A percentile compares a stretch with the other conserved stretches of the same genome.
phyloP scores from a whole-genome alignment of 2,797 vertebrate genomes.

The Delichon dasypus region DNA sequence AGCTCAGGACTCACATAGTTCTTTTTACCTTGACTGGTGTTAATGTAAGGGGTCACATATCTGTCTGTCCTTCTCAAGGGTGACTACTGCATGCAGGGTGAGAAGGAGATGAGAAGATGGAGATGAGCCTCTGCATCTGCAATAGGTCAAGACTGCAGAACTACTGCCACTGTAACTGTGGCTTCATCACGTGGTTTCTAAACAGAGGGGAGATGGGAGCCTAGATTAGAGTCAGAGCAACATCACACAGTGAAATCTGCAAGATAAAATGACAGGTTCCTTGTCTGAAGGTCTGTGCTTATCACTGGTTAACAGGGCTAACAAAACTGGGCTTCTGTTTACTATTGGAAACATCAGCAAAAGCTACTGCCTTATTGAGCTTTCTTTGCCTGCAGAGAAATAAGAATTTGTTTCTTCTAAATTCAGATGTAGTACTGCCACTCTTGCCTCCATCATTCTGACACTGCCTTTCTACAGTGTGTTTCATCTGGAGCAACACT shows the following conservation, averaged over 20 bases:
- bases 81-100: neutral
- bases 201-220: neutral
- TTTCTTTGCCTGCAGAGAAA: neutral
- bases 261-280: neutral
- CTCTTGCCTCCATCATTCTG: neutral
- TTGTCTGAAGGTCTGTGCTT: neutral
- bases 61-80: neutral
- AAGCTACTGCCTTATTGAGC: neutral
- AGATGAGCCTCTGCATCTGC: rapidly evolving
- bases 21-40: neutral
- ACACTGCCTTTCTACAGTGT: neutral
- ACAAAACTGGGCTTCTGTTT: neutral
- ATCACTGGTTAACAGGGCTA: neutral
- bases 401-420: conserved; percentile 6
- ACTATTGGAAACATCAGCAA: neutral
- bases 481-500: neutral
- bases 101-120: neutral
- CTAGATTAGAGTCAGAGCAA: neutral
- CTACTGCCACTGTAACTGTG: neutral
- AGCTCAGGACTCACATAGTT: neutral
- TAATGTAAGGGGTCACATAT: neutral
- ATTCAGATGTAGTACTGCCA: neutral
- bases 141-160: rapidly evolving
- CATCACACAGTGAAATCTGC: neutral
- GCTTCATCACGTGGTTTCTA: neutral